Conservation (phyloP, 2,888 invertebrate species). For the Gnatocerus cornutus region DNA sequence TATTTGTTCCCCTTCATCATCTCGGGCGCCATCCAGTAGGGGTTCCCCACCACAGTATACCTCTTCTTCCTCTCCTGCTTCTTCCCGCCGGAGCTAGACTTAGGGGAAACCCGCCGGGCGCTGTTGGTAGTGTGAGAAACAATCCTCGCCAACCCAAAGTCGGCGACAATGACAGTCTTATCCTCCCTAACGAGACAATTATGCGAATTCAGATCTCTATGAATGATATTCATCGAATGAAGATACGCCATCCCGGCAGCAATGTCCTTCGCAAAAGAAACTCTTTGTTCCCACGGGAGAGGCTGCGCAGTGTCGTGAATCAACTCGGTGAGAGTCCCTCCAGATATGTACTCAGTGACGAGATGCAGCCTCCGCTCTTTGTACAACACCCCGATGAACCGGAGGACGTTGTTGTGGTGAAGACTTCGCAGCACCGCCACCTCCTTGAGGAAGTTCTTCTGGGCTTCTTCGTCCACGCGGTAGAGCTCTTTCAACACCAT, state of each 20-base stretch:
- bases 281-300: slow-evolving; percentile 86
- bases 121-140: slow-evolving; percentile 73
- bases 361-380: slow-evolving; percentile 93
- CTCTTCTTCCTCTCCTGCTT: slow-evolving; percentile 83
- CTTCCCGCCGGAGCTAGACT: slow-evolving; percentile 56
- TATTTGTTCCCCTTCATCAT: slow-evolving; percentile 98
- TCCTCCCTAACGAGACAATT: slow-evolving; percentile 90
- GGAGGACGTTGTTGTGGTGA: slow-evolving; percentile 91
- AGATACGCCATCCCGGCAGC: slow-evolving; percentile 95
- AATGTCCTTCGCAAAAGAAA: slow-evolving; percentile 92
- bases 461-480: slow-evolving; percentile 94
- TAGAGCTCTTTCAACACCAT: slow-evolving; percentile 96
- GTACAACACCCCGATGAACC: slow-evolving; percentile 94
- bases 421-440: slow-evolving; percentile 93
- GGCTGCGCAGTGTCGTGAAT: slow-evolving; percentile 82
- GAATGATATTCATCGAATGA: slow-evolving; percentile 95
- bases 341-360: slow-evolving; percentile 94
- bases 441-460: slow-evolving; percentile 95
- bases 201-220: slow-evolving; percentile 95
- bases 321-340: slow-evolving; percentile 90
- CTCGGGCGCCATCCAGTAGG: slow-evolving; percentile 99
- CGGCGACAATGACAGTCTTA: slow-evolving; percentile 94
- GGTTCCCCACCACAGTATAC: slow-evolving; percentile 97
- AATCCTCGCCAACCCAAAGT: slow-evolving; percentile 93
- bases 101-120: slow-evolving; percentile 62